Evolutionary conservation across 1,140 invertebrate species (phyloP), one percentile per base, ranked within the genome.

Genomic region (Drosophila melanogaster): DNA sequence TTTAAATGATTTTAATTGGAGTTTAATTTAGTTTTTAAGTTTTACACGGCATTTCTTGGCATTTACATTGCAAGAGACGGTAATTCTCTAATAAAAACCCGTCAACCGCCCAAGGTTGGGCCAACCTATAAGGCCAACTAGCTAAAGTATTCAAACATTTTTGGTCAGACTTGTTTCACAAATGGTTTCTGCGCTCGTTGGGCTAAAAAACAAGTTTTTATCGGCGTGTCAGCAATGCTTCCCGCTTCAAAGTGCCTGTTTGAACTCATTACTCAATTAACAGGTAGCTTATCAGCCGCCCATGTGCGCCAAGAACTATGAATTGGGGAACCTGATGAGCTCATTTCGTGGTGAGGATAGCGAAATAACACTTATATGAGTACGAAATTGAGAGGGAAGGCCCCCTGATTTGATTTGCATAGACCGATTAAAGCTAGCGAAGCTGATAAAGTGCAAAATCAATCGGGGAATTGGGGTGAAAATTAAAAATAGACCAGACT

Each of bases 371-470:
- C 72, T 15, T 33, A 19, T 35, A 58, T n/a, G 35, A 64, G 41
- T 66, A 35, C 10, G 10, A 35, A 22, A 22, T 11, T 12, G 19
- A 3, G 51, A 22, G 43, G 17, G 57, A 11, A 30, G 41, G 15
- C 26, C 33, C 26, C 33, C 56, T 62, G 47, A 33, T 43, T 74
- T 56, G 77, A 77, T 77, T 70, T 69, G 51, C 73, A 70, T 77
- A 49, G 50, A 41, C 41, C 60, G 59, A 74, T 76, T 76, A 75
- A 75, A 79, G 51, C 50, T 57, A 41, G 53, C 17, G 84, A 89
- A 89, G 84, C 84, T 89, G 77, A 84, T 84, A 79, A 89, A 89
- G 73, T 89, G 84, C 84, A 89, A 89, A 89, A 89, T 89, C 84
- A 89, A 89, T 89, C 84, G 59, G 44, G 37, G 37, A 54, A 66